Conservation (phyloP, 2,797 vertebrate species). For the Catamblyrhynchus diadema region DNA sequence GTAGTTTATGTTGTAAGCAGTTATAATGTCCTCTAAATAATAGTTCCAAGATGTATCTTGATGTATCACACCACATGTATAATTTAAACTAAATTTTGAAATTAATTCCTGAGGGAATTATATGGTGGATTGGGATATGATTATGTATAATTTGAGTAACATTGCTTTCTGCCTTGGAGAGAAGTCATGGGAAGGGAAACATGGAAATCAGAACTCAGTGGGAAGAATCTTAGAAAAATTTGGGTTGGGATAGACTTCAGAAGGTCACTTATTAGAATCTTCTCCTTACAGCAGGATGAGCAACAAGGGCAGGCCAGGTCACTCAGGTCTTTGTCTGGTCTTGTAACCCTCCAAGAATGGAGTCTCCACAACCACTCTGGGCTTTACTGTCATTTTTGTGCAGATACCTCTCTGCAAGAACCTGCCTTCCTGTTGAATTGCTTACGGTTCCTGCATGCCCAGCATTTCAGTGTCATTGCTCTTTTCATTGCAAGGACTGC, state of each 20-base stretch:
- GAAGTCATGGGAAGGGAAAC: not conserved
- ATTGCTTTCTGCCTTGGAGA: not conserved
- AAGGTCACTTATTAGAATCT: not conserved
- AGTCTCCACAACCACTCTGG: not conserved
- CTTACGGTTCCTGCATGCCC: not conserved
- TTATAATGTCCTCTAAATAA: not conserved
- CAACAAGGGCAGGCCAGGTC: not conserved
- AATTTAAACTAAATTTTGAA: not conserved
- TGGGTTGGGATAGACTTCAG: not conserved
- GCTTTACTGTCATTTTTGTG: not conserved
- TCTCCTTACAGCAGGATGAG: not conserved
- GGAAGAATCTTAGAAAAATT: not conserved
- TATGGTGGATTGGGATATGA: not conserved
- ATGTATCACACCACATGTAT: not conserved
- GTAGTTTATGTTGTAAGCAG: not conserved
- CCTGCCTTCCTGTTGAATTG: not conserved
- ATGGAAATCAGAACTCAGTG: not conserved
- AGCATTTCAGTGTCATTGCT: not conserved
- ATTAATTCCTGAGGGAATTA: not conserved
- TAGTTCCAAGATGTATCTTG: not conserved
- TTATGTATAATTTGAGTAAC: not conserved
- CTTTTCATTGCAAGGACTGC: not conserved
- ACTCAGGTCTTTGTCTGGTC: not conserved
- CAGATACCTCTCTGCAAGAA: not conserved
- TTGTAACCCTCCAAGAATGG: not conserved